Conservation (phyloP, 2,888 invertebrate species). For the Dendrolimus houi region DNA sequence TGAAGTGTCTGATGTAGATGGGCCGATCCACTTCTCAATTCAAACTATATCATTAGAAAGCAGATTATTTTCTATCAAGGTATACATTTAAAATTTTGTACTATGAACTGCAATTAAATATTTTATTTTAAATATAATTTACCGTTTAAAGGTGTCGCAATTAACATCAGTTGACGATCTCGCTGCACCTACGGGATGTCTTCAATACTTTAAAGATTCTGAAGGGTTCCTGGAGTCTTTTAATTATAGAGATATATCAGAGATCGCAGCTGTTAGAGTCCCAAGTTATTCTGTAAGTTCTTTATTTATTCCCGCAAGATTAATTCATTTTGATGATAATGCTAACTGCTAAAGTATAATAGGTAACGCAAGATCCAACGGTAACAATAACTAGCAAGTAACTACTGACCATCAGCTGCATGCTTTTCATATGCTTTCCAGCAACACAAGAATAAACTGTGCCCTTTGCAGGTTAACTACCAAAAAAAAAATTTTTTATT, state of each 20-base stretch:
- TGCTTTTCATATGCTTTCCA: no score
- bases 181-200: conserved; percentile 75
- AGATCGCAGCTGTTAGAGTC: conserved; percentile 66
- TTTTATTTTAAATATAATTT: background rate
- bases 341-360: no score
- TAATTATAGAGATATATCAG: conserved; percentile 79
- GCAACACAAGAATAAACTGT: no score
- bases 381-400: no score
- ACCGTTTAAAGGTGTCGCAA: conserved; percentile 48
- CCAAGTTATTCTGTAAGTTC: conserved; percentile 79
- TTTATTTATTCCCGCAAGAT: background rate
- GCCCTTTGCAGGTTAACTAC: no score
- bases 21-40: conserved; percentile 80
- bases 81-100: conserved; percentile 24
- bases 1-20: conserved; percentile 78
- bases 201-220: conserved; percentile 79
- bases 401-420: no score
- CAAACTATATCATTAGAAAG: conserved; percentile 73
- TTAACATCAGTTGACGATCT: conserved; percentile 40
- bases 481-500: no score
- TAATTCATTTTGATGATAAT: no score
- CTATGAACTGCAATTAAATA: background rate
- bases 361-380: no score
- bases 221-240: conserved; percentile 81
- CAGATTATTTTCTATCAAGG: conserved; percentile 79